Evolutionary conservation across 2,888 invertebrate genomes (phyloP).

Genomic region (Pterobdella sp.): DNA sequence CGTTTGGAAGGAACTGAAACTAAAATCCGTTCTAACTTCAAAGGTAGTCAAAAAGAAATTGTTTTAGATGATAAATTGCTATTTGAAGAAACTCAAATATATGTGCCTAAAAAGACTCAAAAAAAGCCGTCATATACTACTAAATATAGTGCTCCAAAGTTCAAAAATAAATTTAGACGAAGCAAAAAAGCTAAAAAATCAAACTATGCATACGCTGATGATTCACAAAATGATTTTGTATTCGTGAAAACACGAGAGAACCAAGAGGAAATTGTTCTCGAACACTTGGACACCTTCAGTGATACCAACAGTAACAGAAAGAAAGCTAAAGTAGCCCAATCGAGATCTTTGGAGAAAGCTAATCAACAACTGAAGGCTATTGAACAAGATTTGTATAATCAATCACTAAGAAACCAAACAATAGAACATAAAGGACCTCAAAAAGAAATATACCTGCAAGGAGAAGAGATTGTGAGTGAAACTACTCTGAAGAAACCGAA

Average conservation of each 20-base stretch:
- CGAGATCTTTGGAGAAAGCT: background rate
- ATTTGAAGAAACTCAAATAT: conserved; percentile 20
- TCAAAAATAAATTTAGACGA: conserved; percentile 11
- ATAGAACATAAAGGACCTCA: background rate
- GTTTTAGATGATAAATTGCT: conserved; percentile 19
- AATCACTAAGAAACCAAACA: background rate
- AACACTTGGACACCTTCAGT: conserved; percentile 16
- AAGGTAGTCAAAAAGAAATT: conserved; percentile 13
- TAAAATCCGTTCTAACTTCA: conserved; percentile 18
- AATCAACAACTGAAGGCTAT: background rate
- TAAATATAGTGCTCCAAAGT: conserved; percentile 14
- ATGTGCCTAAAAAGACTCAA: conserved; percentile 9
- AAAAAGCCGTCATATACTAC: background rate
- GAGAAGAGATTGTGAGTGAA: conserved; percentile 9
- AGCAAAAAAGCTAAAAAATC: conserved; percentile 7
- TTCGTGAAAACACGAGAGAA: background rate
- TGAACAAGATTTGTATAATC: conserved; percentile 7
- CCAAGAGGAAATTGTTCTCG: conserved; percentile 22
- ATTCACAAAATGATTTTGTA: background rate
- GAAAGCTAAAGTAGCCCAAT: background rate
- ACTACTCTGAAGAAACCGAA: background rate
- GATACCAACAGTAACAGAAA: conserved; percentile 19
- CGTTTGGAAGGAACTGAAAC: conserved; percentile 16
- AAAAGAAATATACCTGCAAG: conserved; percentile 12
- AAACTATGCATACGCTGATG: background rate